phyloP scores from a whole-genome alignment of 2,888 invertebrate species.

The Leptinotarsa juncta region DNA sequence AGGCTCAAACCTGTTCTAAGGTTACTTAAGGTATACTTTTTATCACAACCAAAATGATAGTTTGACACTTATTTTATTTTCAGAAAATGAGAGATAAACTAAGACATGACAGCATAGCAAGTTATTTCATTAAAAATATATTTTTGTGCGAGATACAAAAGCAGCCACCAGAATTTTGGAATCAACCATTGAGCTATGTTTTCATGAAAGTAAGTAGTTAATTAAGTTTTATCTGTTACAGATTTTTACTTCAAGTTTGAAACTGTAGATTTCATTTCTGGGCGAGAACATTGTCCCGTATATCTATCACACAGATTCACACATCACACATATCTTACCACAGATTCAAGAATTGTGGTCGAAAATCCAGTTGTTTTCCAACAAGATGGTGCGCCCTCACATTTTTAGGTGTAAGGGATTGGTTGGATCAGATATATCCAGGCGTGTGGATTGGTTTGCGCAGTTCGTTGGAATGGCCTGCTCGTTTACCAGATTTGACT shows the following conservation, averaged over 20 bases:
- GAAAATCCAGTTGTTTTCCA: too few relatives aligned
- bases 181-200: slow-evolving; percentile 27
- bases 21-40: slow-evolving; percentile 26
- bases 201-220: slow-evolving; percentile 21
- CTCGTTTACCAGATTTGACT: too few relatives aligned
- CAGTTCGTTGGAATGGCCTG: too few relatives aligned
- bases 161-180: slow-evolving; percentile 18
- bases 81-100: slow-evolving; percentile 34
- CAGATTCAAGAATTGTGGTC: too few relatives aligned
- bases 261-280: too few relatives aligned
- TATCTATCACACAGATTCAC: too few relatives aligned
- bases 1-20: slow-evolving; percentile 33
- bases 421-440: too few relatives aligned
- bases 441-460: too few relatives aligned
- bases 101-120: slow-evolving; percentile 24
- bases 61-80: slow-evolving; percentile 1
- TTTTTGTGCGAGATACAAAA: slow-evolving; percentile 23
- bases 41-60: background rate
- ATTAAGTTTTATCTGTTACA: background rate
- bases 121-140: slow-evolving; percentile 31
- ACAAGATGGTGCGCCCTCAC: too few relatives aligned
- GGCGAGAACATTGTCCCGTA: too few relatives aligned
- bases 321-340: too few relatives aligned
- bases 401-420: too few relatives aligned
- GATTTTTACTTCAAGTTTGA: background rate